Percentiles rank a stretch among this genome's conserved stretches.
Conservation (phyloP, 2,113 vertebrate species). For the Grammomys surdaster region DNA sequence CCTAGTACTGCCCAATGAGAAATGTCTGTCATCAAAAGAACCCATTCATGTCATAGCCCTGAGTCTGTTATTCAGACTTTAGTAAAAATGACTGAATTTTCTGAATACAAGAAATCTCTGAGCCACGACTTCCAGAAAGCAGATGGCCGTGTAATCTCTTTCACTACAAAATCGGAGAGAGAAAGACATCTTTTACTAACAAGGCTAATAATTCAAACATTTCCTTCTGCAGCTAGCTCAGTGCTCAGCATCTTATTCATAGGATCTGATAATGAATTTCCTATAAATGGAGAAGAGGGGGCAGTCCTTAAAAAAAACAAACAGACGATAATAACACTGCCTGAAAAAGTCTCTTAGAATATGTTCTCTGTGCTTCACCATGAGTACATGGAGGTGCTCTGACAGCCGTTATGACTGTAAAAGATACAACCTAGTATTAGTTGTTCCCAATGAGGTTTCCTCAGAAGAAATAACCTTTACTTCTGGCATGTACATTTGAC, state of each 20-base stretch:
- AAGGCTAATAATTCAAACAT: not conserved
- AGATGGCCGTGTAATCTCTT: not conserved
- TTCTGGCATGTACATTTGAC: slow-evolving; percentile 75
- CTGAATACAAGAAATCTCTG: slow-evolving; percentile 2
- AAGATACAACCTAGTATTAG: slow-evolving; percentile 1
- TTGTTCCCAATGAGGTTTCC: slow-evolving; percentile 51
- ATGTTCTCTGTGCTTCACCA: slow-evolving; percentile 70
- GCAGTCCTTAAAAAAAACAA: slow-evolving; percentile 55
- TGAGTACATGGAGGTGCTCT: slow-evolving; percentile 68
- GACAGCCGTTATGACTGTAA: slow-evolving; percentile 42
- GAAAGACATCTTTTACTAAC: not conserved
- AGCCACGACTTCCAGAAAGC: not conserved
- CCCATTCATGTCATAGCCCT: not conserved
- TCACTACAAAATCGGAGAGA: not conserved
- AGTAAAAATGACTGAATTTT: not conserved
- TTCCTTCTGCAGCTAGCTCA: slow-evolving; percentile 12
- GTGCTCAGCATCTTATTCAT: slow-evolving; percentile 3
- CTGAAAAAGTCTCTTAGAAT: slow-evolving; percentile 58
- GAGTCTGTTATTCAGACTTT: slow-evolving; percentile 44
- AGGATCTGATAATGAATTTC: slow-evolving; percentile 35
- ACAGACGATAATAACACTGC: slow-evolving; percentile 35
- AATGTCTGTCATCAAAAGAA: not conserved
- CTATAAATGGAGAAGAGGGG: not conserved
- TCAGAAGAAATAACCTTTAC: slow-evolving; percentile 70
- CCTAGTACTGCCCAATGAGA: not conserved